Evolutionary conservation across 2,888 invertebrate species (phyloP), one percentile per base, ranked within the genome.

Genomic region (Theristus sp.): DNA sequence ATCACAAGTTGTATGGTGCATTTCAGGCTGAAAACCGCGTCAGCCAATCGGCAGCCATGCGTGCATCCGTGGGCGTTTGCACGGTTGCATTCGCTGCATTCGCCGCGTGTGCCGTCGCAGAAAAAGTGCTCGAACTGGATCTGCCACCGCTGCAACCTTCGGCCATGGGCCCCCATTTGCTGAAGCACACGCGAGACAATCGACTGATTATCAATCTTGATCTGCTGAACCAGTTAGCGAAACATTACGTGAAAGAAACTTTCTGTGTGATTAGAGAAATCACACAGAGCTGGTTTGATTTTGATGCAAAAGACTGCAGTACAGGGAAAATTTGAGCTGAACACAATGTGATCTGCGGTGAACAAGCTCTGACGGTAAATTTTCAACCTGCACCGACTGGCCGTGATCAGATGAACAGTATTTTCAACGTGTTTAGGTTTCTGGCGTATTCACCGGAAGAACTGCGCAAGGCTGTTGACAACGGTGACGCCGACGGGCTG

Each of bases 201-300:
- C 69, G 70, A 49, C 56, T 71, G 24, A 64, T 70, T 30, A 61
- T 71, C 49, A 70, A 70, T 64, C 58, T 71, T 57, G 70, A 71
- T 58, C 28, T 70, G 46, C 68, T 71, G 59, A 10, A 52, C 13
- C 52, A n/a, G n/a, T n/a, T n/a, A n/a, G n/a, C n/a, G n/a, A n/a
- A n/a, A n/a, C n/a, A n/a, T n/a, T n/a, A n/a, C n/a, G n/a, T n/a
- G n/a, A n/a, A n/a, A n/a, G n/a, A n/a, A n/a, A n/a, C n/a, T n/a
- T n/a, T n/a, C n/a, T n/a, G n/a, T n/a, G n/a, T n/a, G n/a, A n/a
- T n/a, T n/a, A n/a, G n/a, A n/a, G n/a, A n/a, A n/a, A n/a, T n/a
- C n/a, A n/a, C n/a, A n/a, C n/a, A n/a, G n/a, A n/a, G n/a, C n/a
- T n/a, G n/a, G n/a, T n/a, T n/a, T n/a, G n/a, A n/a, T n/a, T n/a